These are phyloP conservation scores for Glandiceps talaboti DNA, from an alignment of 53 echinoderm and acorn worm genomes.

Conservation along the genomic window DNA sequence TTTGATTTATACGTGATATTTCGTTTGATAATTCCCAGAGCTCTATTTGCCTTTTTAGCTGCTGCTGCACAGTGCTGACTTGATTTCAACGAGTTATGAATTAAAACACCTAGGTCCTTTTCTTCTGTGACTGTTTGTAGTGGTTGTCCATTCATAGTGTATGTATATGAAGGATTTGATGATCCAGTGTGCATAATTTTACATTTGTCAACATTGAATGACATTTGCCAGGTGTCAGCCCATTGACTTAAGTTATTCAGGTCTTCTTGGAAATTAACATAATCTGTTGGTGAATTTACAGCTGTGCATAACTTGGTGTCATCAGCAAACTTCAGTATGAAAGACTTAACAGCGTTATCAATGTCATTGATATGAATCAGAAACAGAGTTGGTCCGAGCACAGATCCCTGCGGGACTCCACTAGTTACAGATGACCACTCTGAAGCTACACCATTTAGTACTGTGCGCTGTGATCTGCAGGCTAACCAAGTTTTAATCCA, in stretches of 20 bases:
- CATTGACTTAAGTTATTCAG: neutral
- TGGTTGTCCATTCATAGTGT: neutral
- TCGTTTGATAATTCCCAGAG: neutral
- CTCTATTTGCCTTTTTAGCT: neutral
- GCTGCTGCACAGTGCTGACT: constrained; percentile 12
- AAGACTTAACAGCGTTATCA: neutral
- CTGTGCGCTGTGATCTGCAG: constrained; percentile 6
- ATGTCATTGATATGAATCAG: constrained; percentile 20
- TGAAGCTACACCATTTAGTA: constrained; percentile 3
- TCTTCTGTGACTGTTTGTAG: constrained; percentile 1
- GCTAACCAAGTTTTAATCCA: constrained; percentile 18
- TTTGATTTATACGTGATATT: neutral
- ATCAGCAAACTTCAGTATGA: constrained; percentile 7
- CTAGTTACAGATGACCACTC: constrained; percentile 5
- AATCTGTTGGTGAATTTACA: neutral
- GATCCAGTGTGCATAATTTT: constrained; percentile 12
- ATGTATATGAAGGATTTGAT: constrained; percentile 4
- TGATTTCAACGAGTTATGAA: constrained; percentile 5
- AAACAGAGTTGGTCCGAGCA: constrained; percentile 9
- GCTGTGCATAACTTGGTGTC: constrained; percentile 18
- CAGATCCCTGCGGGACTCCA: neutral
- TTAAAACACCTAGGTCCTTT: constrained; percentile 11
- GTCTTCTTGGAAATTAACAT: neutral
- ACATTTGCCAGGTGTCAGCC: constrained; percentile 11
- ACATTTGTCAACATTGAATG: constrained; percentile 24